phyloP scores from a whole-genome alignment of 2,797 vertebrate genomes.

The Enteromius thamalakanensis region DNA sequence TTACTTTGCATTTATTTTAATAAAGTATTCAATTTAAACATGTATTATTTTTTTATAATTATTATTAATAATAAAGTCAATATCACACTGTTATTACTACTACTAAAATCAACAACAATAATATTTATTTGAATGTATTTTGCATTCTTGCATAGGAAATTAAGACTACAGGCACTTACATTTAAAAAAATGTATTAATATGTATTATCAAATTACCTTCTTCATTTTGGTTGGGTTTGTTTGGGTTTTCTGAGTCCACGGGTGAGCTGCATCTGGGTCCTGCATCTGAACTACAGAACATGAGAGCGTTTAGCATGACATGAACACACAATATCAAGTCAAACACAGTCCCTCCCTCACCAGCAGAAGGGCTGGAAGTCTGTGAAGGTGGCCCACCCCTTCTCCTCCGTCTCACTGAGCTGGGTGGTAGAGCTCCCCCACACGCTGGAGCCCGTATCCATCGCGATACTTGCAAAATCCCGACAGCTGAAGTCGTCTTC shows the following conservation, averaged over 20 bases:
- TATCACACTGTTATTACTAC: no score
- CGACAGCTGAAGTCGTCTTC: constrained; percentile 73
- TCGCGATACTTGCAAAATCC: constrained; percentile 65
- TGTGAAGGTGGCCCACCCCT: constrained; percentile 91
- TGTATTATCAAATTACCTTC: constrained; percentile 68
- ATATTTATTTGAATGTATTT: no score
- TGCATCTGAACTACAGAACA: constrained; percentile 84
- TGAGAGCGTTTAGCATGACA: constrained; percentile 32
- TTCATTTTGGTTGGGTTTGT: constrained; percentile 73
- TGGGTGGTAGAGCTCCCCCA: constrained; percentile 76
- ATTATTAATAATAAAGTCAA: no score
- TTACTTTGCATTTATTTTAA: no score
- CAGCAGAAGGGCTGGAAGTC: constrained; percentile 94
- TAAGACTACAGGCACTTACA: no score
- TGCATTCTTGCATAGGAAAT: no score
- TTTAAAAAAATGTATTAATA: no score
- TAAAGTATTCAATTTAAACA: no score
- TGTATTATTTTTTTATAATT: no score
- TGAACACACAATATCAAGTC: neutral
- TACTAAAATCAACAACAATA: no score
- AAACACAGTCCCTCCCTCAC: constrained; percentile 64
- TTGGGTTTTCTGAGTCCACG: constrained; percentile 74
- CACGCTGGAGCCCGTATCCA: constrained; percentile 76
- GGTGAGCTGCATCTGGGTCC: constrained; percentile 91
- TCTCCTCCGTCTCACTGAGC: constrained; percentile 68